Percentiles rank a stretch among this genome's conserved stretches.
phyloP scores from a whole-genome alignment of 2,113 vertebrate genomes.

The Paramormyrops kingsleyae region DNA sequence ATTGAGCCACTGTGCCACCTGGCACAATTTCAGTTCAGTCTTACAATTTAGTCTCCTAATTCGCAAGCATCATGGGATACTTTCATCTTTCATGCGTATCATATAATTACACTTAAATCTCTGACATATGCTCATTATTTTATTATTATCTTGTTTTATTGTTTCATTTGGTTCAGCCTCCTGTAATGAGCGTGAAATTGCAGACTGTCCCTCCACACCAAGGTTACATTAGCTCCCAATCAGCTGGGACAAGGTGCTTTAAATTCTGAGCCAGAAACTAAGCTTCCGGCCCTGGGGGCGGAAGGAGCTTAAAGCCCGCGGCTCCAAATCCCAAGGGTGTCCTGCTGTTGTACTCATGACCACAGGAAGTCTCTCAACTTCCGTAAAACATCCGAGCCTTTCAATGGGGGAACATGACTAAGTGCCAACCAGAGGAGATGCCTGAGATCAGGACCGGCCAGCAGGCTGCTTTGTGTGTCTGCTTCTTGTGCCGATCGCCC shows the following conservation, averaged over 20 bases:
- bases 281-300: neutral
- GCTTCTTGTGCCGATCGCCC: neutral
- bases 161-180: neutral
- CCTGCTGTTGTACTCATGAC: neutral
- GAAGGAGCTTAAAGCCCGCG: neutral
- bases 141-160: constrained; percentile 3
- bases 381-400: neutral
- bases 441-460: neutral
- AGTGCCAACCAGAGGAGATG: neutral
- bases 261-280: neutral
- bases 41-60: neutral
- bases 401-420: neutral
- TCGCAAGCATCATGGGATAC: neutral
- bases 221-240: neutral
- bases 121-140: constrained; percentile 8
- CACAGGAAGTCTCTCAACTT: neutral
- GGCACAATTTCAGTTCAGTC: neutral
- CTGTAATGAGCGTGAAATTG: neutral
- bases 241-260: neutral
- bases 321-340: neutral
- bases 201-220: neutral
- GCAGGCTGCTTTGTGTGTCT: neutral
- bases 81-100: neutral
- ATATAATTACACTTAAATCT: constrained; percentile 4
- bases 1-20: too few species aligned